Percentiles rank a stretch among this genome's conserved stretches.
These are phyloP conservation scores for Drosophila grimshawi DNA, from an alignment of 1,140 invertebrate species.

Conservation along the genomic window DNA sequence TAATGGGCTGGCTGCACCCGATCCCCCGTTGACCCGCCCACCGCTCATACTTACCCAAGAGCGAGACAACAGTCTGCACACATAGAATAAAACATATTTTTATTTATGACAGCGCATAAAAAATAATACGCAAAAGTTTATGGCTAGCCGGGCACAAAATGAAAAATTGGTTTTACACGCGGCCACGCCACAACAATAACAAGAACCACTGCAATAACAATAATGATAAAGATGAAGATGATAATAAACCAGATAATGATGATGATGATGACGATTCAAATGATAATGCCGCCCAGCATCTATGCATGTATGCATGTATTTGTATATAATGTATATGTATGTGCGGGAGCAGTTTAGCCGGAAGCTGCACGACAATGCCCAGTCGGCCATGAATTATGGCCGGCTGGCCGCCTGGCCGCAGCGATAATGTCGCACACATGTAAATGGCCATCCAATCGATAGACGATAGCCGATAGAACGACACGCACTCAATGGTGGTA, in stretches of 20 bases:
- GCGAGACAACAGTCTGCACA: background rate
- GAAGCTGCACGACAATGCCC: constrained; percentile 34
- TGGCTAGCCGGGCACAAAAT: constrained; percentile 72
- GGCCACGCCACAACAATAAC: constrained; percentile 41
- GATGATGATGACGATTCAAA: constrained; percentile 34
- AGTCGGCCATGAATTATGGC: constrained; percentile 61
- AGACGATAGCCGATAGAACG: constrained; percentile 26
- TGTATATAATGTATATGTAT: background rate
- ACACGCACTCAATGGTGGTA: background rate
- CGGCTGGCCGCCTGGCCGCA: constrained; percentile 29
- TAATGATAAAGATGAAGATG: constrained; percentile 39
- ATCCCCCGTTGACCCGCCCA: background rate
- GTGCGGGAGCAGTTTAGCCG: constrained; percentile 7
- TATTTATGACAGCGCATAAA: constrained; percentile 75
- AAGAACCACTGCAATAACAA: background rate
- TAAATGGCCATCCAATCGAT: constrained; percentile 64
- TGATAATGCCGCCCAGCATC: constrained; percentile 31
- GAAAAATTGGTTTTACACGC: constrained; percentile 80
- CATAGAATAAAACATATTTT: constrained; percentile 72
- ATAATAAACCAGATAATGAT: constrained; percentile 36
- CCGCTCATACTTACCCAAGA: background rate
- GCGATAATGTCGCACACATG: constrained; percentile 64
- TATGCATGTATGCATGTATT: background rate
- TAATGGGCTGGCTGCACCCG: constrained; percentile 30
- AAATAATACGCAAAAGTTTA: constrained; percentile 78